phyloP scores from a whole-genome alignment of 2,113 vertebrate genomes.

The Pygathrix nemaeus region DNA sequence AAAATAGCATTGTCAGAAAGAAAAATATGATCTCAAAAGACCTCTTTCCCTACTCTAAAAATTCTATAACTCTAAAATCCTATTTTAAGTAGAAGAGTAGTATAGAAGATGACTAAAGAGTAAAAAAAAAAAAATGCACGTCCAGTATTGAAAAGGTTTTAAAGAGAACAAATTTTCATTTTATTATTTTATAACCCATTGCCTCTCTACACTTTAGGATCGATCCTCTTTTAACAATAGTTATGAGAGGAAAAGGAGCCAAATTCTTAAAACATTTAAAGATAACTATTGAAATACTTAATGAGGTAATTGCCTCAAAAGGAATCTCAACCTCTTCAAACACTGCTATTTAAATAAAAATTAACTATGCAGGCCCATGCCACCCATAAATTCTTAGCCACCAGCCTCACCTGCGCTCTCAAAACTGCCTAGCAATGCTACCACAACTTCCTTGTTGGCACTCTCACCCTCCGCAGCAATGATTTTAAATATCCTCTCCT shows the following conservation, averaged over 20 bases:
- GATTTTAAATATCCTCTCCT: background rate
- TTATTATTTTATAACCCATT: background rate
- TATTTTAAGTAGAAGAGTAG: background rate
- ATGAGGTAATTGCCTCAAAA: background rate
- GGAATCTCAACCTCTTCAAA: conserved; percentile 6
- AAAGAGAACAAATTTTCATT: background rate
- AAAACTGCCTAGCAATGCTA: background rate
- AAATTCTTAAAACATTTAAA: conserved; percentile 1
- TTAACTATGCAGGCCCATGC: background rate
- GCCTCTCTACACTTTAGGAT: background rate
- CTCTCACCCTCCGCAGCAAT: background rate
- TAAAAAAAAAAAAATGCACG: conserved; percentile 13
- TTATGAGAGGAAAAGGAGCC: background rate
- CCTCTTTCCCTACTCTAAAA: background rate
- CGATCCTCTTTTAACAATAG: background rate
- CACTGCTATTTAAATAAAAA: background rate
- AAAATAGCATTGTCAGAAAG: background rate
- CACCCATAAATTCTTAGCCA: background rate
- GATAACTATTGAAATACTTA: background rate
- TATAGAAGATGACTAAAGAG: background rate
- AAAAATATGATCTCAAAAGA: background rate
- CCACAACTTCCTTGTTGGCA: background rate
- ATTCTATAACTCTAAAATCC: conserved; percentile 11
- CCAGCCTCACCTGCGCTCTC: background rate
- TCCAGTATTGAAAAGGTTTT: background rate